These are phyloP conservation scores for Lampris incognitus DNA, from an alignment of 2,113 vertebrate species.

Conservation along the genomic window DNA sequence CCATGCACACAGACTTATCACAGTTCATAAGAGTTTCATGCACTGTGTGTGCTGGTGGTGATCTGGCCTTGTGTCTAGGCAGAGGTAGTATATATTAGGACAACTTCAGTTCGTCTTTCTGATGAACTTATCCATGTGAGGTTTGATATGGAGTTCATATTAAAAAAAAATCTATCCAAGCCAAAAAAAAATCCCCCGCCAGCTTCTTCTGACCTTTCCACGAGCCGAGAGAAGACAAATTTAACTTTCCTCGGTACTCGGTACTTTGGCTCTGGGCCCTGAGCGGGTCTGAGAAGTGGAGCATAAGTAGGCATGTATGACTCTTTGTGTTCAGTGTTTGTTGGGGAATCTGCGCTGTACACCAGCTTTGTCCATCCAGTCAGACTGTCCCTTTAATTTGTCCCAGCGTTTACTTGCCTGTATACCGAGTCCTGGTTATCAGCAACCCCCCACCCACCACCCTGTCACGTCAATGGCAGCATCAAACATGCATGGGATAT, in stretches of 20 bases:
- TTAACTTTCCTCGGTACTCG: constrained; percentile 29
- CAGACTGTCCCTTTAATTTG: constrained; percentile 35
- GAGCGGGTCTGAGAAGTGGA: constrained; percentile 49
- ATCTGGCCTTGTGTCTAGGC: constrained; percentile 54
- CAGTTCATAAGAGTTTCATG: constrained; percentile 71
- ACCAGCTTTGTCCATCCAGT: constrained; percentile 52
- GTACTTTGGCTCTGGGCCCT: constrained; percentile 25
- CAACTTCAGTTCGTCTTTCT: constrained; percentile 38
- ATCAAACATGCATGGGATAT: constrained; percentile 78
- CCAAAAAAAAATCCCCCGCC: not conserved
- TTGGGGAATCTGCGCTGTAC: constrained; percentile 65
- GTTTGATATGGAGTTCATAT: constrained; percentile 16
- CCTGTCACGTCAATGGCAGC: constrained; percentile 23
- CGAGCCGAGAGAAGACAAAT: constrained; percentile 39
- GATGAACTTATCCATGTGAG: constrained; percentile 15
- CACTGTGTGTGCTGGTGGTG: constrained; percentile 67
- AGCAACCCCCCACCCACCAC: constrained; percentile 50
- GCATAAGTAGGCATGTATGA: constrained; percentile 64
- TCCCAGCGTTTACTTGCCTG: constrained; percentile 63
- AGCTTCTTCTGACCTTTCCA: constrained; percentile 33
- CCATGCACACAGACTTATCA: too few species aligned
- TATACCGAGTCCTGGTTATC: constrained; percentile 61
- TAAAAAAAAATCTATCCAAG: constrained; percentile 29
- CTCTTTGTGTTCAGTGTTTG: constrained; percentile 71
- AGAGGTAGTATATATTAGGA: constrained; percentile 24